Conservation (phyloP, 1,140 invertebrate species). For the Theocolax elegans region DNA sequence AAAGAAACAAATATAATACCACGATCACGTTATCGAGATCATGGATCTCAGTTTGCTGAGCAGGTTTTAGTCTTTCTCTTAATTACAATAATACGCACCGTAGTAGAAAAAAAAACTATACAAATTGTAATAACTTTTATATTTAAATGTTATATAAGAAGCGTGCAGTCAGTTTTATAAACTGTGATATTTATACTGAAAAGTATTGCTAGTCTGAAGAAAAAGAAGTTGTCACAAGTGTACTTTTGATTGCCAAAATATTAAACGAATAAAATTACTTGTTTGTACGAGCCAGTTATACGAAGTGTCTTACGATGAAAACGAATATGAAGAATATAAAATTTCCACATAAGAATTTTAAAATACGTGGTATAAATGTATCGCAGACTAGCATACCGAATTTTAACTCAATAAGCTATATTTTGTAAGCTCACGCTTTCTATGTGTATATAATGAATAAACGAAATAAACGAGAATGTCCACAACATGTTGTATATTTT, state of each 20-base stretch:
- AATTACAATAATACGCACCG: slow-evolving; percentile 29
- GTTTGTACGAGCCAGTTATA: too few species aligned
- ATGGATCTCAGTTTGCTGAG: not conserved
- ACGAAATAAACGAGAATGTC: too few species aligned
- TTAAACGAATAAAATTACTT: not conserved
- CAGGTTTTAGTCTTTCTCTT: slow-evolving; percentile 14
- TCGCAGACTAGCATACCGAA: slow-evolving; percentile 24
- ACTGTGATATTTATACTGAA: slow-evolving; percentile 62
- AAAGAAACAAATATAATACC: not conserved
- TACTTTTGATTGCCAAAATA: slow-evolving; percentile 8
- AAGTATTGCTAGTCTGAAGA: slow-evolving; percentile 34
- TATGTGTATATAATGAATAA: slow-evolving; percentile 53
- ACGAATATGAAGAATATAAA: not conserved
- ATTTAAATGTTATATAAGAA: slow-evolving; percentile 34
- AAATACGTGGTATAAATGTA: not conserved
- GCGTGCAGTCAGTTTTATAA: slow-evolving; percentile 58
- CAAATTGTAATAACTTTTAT: slow-evolving; percentile 31
- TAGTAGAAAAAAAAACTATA: slow-evolving; percentile 29
- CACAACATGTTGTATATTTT: too few species aligned
- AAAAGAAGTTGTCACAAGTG: not conserved
- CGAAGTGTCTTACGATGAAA: not conserved
- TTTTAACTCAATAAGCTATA: slow-evolving; percentile 37
- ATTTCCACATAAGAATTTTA: not conserved
- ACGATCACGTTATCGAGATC: not conserved
- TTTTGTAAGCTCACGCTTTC: slow-evolving; percentile 47